Base-by-base conservation (phyloP, 2,113 vertebrate genomes). In the Pavo muticus region DNA sequence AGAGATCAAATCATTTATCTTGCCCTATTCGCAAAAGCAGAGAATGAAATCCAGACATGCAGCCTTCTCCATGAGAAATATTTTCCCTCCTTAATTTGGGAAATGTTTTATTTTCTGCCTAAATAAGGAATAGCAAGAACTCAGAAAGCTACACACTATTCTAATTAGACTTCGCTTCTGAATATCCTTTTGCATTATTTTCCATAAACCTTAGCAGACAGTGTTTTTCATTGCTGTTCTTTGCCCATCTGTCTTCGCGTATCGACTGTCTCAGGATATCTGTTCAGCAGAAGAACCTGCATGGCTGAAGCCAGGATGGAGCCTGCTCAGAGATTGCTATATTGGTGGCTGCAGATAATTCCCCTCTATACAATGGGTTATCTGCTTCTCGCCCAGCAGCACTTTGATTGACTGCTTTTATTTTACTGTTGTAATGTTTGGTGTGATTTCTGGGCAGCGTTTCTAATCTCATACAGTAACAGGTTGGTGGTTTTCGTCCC, bases 141-240 rank as follows among this genome's bases (percentile, higher is more conserved):
- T 25, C 63, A 6, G 3, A 80, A 87, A 92, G 50, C 59, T 85
- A 67, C 56, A 54, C 2, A 23, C 32, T 91, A 30, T 90, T 88
- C 79, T 91, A 93, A 92, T 93, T 89, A 86, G 69, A 78, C 56
- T 93, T 86, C 12, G 68, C 47, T 94, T 88, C 72, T 86, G 75
- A 91, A 67, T 64, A 90, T 65, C 47, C 42, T 94, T 79, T 45
- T 61, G 32, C 64, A 64, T 74, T 81, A 93, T 10, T 91, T 90
- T 95, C 79, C 88, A 91, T 73, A 93, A 93, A 95, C 95, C 90
- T 95, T 91, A 81, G 64, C 85, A 89, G 87, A 81, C 56, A 79
- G 61, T 79, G 89, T 82, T 93, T 87, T 85, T 85, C 79, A 39
- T 75, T 83, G 77, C 79, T 88, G 35, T 83, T 52, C 65, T 90